phyloP scores from a whole-genome alignment of 1,140 invertebrate genomes.

The Bombus difficillimus region DNA sequence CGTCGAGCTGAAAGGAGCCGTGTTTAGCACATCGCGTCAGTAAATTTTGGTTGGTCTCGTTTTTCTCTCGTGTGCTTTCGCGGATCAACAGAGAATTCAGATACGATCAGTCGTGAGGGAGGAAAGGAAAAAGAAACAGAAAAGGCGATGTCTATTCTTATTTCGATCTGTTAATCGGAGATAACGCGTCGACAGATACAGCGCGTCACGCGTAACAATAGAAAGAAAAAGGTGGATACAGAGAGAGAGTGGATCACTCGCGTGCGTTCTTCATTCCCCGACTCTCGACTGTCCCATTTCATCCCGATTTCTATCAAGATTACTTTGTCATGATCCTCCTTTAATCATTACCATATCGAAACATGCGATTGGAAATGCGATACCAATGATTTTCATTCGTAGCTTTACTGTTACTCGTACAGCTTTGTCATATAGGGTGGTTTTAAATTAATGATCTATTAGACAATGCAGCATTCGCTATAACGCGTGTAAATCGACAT shows the following conservation, averaged over 20 bases:
- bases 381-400: not conserved
- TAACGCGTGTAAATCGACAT: not conserved
- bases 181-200: not conserved
- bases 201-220: not conserved
- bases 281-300: not conserved
- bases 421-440: not conserved
- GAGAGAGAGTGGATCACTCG: not conserved
- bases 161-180: slow-evolving; percentile 4
- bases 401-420: no score
- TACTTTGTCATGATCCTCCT: not conserved
- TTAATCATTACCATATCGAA: no score
- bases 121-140: not conserved
- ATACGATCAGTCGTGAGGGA: not conserved
- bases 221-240: not conserved
- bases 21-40: not conserved
- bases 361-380: not conserved
- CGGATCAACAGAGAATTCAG: not conserved
- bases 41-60: slow-evolving; percentile 14
- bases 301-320: not conserved
- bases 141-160: not conserved
- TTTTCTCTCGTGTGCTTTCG: not conserved
- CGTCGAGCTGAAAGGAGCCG: not conserved
- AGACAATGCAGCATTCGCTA: not conserved
- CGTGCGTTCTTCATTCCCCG: not conserved
- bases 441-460: not conserved